Percentiles rank a stretch among this genome's conserved stretches.
phyloP scores from a whole-genome alignment of 2,888 invertebrate genomes.

The Stictocephala bisonia region DNA sequence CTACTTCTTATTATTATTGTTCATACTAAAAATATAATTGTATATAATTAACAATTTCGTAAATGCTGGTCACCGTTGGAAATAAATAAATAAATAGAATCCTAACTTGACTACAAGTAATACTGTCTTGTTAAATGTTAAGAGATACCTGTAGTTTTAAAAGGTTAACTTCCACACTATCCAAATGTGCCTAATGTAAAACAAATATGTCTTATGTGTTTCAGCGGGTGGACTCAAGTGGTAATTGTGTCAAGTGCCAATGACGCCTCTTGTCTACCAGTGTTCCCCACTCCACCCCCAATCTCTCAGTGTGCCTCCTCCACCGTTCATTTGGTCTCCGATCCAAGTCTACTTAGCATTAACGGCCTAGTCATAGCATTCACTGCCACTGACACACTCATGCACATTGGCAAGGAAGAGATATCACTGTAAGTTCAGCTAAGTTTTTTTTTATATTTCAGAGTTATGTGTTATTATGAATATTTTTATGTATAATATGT shows the following conservation, averaged over 20 bases:
- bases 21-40: too few species aligned
- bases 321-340: conserved; percentile 78
- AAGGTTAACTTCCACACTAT: too few species aligned
- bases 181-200: too few species aligned
- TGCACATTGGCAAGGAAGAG: conserved; percentile 86
- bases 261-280: conserved; percentile 81
- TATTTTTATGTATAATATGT: neutral
- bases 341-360: conserved; percentile 83
- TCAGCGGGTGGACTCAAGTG: conserved; percentile 74
- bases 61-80: too few species aligned
- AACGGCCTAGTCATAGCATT: conserved; percentile 81
- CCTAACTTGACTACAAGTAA: too few species aligned
- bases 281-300: conserved; percentile 88
- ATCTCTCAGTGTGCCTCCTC: conserved; percentile 65
- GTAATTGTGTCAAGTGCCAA: conserved; percentile 80
- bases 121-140: too few species aligned
- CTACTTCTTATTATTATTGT: too few species aligned
- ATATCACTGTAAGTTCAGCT: conserved; percentile 72
- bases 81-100: too few species aligned
- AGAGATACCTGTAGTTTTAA: too few species aligned
- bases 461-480: neutral
- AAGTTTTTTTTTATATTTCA: neutral
- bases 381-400: conserved; percentile 85
- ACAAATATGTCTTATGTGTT: too few species aligned
- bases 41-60: too few species aligned